These are phyloP conservation scores for Pomatostomus ruficeps DNA, from an alignment of 2,113 vertebrate species.

Conservation along the genomic window DNA sequence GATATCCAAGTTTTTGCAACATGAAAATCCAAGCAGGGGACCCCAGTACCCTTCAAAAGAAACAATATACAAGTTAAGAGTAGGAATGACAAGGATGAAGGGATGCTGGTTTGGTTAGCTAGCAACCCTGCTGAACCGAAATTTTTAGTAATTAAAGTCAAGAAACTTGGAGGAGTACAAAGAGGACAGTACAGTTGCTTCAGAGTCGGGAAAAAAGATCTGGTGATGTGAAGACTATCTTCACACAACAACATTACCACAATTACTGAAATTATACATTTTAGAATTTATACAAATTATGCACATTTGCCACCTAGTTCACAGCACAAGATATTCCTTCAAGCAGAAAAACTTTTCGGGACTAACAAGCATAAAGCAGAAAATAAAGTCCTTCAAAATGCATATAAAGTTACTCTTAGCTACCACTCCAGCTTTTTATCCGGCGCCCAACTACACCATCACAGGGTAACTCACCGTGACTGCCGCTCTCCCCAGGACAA, in stretches of 20 bases:
- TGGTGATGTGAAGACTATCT: not conserved
- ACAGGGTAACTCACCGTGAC: not conserved
- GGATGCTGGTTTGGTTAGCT: no score
- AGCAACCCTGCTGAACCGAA: not conserved
- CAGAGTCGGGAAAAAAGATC: not conserved
- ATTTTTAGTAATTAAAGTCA: not conserved
- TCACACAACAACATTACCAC: accelerated
- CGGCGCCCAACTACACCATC: not conserved
- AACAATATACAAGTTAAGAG: not conserved
- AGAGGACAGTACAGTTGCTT: accelerated
- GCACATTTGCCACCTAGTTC: not conserved
- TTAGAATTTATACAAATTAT: no score
- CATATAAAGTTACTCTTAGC: accelerated
- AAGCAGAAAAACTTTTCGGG: not conserved
- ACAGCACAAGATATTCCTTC: not conserved
- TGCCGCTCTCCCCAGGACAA: not conserved
- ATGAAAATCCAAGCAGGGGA: not conserved
- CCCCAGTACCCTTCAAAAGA: not conserved
- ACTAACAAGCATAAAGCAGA: not conserved
- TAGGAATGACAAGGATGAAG: not conserved
- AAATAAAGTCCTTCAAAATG: not conserved
- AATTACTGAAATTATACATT: not conserved
- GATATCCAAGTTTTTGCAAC: not conserved
- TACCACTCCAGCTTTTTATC: not conserved
- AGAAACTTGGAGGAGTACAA: not conserved